Base-by-base conservation (phyloP, 2,113 vertebrate species). In the Haplotaxodon microlepis region DNA sequence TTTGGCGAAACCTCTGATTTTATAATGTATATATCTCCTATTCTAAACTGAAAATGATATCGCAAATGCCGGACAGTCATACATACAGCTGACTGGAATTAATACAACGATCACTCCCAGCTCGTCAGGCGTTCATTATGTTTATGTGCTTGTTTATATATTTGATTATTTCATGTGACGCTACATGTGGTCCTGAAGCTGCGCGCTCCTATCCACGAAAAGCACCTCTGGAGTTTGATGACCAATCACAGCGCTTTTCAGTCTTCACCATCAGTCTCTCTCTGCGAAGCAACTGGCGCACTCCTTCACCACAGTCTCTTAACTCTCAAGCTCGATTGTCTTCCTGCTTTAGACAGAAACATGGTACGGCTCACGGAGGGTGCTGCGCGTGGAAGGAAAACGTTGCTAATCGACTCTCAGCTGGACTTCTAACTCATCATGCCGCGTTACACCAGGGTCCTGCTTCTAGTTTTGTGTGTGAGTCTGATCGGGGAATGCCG, bases 391-490 rank as follows among this genome's bases (percentile, higher is more conserved):
- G 69, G 84, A 85, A 36, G 69, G 3, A 7, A 21, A 63, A 31
- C 81, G 82, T 36, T 84, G 7, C 57, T 42, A 21, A 27, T 9
- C 36, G 50, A 51, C 53, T 78, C 36, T 11, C 88, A 79, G 81
- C 92, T 45, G 93, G 88, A 92, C 81, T 19, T 36, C 21, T 89
- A 83, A 83, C 76, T 85, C 96, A 95, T 42, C 91, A 99, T 99
- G 98, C 95, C 94, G 96, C 88, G 86, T 87, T 96, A 96, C 81
- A 50, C 93, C 76, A 96, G 97, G 92, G 73, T 98, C 31, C 73
- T 97, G 87, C 89, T 97, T 13, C 54, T 98, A 5, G 90, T 97
- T 7, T 89, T 98, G 79, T 98, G 97, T 82, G 83, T 98, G 81
- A 80, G 95, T 53, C 90, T 97, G 82, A 90, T 97, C 4, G 97